phyloP scores from a whole-genome alignment of 2,113 vertebrate genomes.

The Notarius lentiginosus region DNA sequence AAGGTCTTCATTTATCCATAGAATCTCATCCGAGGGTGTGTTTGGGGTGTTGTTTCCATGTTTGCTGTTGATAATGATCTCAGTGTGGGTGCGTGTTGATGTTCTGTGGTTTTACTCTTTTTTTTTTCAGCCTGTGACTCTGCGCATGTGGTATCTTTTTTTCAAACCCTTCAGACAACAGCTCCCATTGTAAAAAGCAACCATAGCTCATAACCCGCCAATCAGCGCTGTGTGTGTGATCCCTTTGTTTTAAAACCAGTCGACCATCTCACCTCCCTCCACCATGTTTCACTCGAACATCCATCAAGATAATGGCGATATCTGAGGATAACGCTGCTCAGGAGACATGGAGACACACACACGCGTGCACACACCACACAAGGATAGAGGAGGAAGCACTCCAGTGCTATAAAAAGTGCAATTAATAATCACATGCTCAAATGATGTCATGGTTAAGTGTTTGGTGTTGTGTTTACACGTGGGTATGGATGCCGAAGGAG shows the following conservation, averaged over 20 bases:
- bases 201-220: conserved; percentile 64
- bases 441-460: conserved; percentile 82
- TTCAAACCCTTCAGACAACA: conserved; percentile 58
- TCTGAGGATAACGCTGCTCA: conserved; percentile 42
- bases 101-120: conserved; percentile 47
- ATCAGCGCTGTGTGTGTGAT: conserved; percentile 64
- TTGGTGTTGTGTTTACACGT: conserved; percentile 78
- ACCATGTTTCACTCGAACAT: conserved; percentile 39
- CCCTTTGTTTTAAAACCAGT: conserved; percentile 68
- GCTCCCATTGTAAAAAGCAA: conserved; percentile 62
- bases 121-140: conserved; percentile 42
- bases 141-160: conserved; percentile 55
- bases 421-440: conserved; percentile 70
- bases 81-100: background rate
- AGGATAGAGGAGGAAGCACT: conserved; percentile 58
- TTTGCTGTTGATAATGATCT: conserved; percentile 9
- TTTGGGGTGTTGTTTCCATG: conserved; percentile 1
- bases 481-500: conserved; percentile 55
- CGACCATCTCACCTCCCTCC: conserved; percentile 54
- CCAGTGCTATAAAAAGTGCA: conserved; percentile 68
- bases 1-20: background rate
- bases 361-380: background rate
- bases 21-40: background rate
- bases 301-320: conserved; percentile 68
- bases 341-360: conserved; percentile 20